Evolutionary conservation across 2,113 vertebrate genomes (phyloP), one percentile per base, ranked within the genome.

Genomic region (Hirundichthys speculiger): DNA sequence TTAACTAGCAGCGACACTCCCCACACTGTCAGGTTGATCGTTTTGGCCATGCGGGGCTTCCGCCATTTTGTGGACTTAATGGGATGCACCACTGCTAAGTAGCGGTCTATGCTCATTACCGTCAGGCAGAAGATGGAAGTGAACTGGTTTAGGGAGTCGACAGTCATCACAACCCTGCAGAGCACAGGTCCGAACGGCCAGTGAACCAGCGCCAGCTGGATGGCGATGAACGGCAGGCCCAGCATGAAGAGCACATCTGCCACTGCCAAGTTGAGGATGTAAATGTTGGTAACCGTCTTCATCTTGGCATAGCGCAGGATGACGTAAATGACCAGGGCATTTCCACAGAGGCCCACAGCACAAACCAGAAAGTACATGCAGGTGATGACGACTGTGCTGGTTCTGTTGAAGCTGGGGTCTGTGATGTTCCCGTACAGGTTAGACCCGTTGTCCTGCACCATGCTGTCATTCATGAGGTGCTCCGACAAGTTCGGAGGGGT

Each of bases 261-360:
- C 0, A 99, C 95, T 18, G 97, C 97, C 91, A 99, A 75, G 86
- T 99, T 99, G 60, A 99, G 95, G 86, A 99, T 98, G 86, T 98
- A 99, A 74, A 99, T 98, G 83, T 99, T 99, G 69, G 97, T 99
- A 61, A 98, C 96, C 0, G 97, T 98, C 84, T 98, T 99, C 96
- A 98, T 98, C 88, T 99, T 98, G 89, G 96, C 97, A 0, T 99
- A 98, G 18, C 96, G 95, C 45, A 99, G 92, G 84, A 99, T 96
- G 80, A 98, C 97, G 0, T 99, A 99, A 60, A 99, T 99, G 73
- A 99, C 96, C 5, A 99, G 89, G 0, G 96, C 93, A 45, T 98
- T 99, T 16, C 97, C 97, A 0, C 95, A 95, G 39, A 99, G 87
- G 5, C 97, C 97, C 0, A 98, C 2, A 1, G 95, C 90, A 73